A percentile compares a stretch with the other conserved stretches of the same genome.
phyloP scores from a whole-genome alignment of 1,140 invertebrate species.

The Drosophila hydei region DNA sequence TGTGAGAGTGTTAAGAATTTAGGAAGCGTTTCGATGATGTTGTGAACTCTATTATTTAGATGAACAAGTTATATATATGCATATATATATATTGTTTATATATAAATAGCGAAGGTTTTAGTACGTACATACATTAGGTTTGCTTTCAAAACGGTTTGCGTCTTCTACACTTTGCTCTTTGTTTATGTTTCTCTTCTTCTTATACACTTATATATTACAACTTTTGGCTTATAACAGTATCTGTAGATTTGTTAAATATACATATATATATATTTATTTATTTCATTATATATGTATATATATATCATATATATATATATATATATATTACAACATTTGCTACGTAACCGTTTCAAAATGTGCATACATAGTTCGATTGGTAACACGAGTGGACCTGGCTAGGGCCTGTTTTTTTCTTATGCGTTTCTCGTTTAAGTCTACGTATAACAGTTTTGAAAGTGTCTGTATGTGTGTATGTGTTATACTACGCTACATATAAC shows the following conservation, averaged over 20 bases:
- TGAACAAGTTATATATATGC: constrained; percentile 1
- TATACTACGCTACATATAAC: constrained; percentile 8
- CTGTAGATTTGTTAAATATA: constrained; percentile 19
- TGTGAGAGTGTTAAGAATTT: constrained; percentile 11
- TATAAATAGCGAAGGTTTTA: constrained; percentile 30
- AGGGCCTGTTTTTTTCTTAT: background rate
- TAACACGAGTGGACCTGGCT: background rate
- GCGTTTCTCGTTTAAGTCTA: background rate
- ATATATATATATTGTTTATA: constrained; percentile 20
- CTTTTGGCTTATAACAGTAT: constrained; percentile 39
- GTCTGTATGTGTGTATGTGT: background rate
- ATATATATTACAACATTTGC: constrained; percentile 35
- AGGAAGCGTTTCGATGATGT: constrained; percentile 34
- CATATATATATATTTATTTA: background rate
- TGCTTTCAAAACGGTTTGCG: constrained; percentile 11
- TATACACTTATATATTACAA: constrained; percentile 32
- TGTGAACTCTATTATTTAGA: constrained; percentile 10
- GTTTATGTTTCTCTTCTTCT: background rate
- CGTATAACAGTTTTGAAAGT: constrained; percentile 4
- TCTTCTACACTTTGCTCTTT: too few species aligned
- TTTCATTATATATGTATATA: constrained; percentile 21
- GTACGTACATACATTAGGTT: constrained; percentile 15
- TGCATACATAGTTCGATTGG: constrained; percentile 1
- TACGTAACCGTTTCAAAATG: constrained; percentile 19
- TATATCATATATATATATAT: background rate